Conservation (phyloP, 2,888 invertebrate species). For the Machimus rusticus region DNA sequence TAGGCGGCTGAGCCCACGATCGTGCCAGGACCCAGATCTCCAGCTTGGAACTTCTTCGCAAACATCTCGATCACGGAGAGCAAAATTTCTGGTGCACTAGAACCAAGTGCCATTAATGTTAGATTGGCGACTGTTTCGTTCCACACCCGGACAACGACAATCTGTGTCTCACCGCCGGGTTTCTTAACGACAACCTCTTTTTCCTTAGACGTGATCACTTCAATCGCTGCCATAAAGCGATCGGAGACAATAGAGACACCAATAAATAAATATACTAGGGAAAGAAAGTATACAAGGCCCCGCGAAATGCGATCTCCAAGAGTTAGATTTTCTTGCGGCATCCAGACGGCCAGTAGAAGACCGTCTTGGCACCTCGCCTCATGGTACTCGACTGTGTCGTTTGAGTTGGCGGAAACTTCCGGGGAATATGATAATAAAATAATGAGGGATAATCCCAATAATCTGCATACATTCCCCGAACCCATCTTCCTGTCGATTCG, state of each 20-base stretch:
- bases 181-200: slow-evolving; percentile 91
- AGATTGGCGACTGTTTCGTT: slow-evolving; percentile 99
- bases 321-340: slow-evolving; percentile 79
- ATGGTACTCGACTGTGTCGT: slow-evolving; percentile 46
- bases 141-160: slow-evolving; percentile 94
- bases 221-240: slow-evolving; percentile 99
- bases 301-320: slow-evolving; percentile 81
- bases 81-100: slow-evolving; percentile 97
- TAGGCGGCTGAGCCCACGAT: slow-evolving; percentile 99
- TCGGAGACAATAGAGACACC: slow-evolving; percentile 99
- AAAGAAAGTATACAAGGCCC: slow-evolving; percentile 88
- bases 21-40: slow-evolving; percentile 96
- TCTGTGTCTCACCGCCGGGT: slow-evolving; percentile 85
- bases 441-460: neutral
- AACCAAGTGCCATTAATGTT: slow-evolving; percentile 98
- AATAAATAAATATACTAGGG: slow-evolving; percentile 93
- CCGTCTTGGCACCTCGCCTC: slow-evolving; percentile 77
- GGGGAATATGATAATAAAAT: neutral
- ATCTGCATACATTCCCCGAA: neutral
- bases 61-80: slow-evolving; percentile 97
- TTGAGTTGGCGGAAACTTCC: neutral
- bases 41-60: slow-evolving; percentile 93
- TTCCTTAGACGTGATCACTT: slow-evolving; percentile 98
- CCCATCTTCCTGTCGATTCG: neutral
- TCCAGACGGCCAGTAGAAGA: slow-evolving; percentile 88